These are phyloP conservation scores for Cataglyphis livida DNA, from an alignment of 2,888 invertebrate genomes.

Conservation along the genomic window DNA sequence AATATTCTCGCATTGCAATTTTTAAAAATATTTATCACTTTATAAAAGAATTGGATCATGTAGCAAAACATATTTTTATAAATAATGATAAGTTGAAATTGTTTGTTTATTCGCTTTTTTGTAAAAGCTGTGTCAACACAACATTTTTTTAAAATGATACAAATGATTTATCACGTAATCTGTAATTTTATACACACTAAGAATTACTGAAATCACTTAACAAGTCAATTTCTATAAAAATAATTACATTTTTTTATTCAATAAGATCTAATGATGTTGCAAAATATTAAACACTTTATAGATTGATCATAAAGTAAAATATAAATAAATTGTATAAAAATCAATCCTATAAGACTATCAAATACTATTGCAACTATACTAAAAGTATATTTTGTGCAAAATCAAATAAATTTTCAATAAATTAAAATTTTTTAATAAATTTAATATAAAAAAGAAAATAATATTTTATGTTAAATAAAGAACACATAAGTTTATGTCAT, in stretches of 20 bases:
- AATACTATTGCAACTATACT: constrained; percentile 40
- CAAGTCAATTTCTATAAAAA: constrained; percentile 43
- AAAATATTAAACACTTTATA: constrained; percentile 25
- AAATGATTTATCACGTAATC: background rate
- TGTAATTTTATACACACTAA: background rate
- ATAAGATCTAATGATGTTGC: constrained; percentile 21
- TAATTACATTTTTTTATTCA: constrained; percentile 53
- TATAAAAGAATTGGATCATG: background rate
- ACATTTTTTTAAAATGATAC: constrained; percentile 19
- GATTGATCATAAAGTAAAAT: constrained; percentile 12
- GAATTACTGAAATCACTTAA: constrained; percentile 23
- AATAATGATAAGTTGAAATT: constrained; percentile 9
- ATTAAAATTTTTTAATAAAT: background rate
- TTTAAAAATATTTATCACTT: background rate
- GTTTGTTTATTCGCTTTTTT: background rate
- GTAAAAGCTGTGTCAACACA: background rate
- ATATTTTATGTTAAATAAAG: background rate
- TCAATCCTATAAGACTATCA: constrained; percentile 4
- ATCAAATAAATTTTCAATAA: background rate
- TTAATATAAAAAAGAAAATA: constrained; percentile 15
- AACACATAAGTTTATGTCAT: constrained; percentile 2
- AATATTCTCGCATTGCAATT: background rate
- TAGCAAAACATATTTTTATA: background rate
- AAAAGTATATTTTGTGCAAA: constrained; percentile 41
- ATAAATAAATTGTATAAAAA: constrained; percentile 23